phyloP scores from a whole-genome alignment of 2,113 vertebrate species.

The Tringa solitaria region DNA sequence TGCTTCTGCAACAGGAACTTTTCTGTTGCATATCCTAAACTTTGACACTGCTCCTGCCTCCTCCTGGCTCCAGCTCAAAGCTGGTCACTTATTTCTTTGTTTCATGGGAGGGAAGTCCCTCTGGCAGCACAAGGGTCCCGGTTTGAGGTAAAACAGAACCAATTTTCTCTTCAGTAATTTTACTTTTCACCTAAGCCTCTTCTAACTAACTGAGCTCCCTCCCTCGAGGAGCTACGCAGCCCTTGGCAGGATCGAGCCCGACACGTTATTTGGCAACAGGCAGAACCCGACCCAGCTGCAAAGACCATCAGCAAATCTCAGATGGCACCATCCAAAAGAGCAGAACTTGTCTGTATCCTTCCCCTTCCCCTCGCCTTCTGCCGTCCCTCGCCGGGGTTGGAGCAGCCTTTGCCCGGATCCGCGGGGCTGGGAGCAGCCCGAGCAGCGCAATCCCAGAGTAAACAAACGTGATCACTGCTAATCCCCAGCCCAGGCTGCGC shows the following conservation, averaged over 20 bases:
- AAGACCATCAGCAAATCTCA: background rate
- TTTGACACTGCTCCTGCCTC: background rate
- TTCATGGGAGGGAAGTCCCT: background rate
- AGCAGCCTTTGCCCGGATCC: background rate
- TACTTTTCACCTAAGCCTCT: background rate
- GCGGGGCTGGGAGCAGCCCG: background rate
- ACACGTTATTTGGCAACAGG: fast-evolving
- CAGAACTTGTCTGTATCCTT: fast-evolving
- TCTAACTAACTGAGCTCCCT: background rate
- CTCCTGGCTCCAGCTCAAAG: background rate
- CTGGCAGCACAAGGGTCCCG: background rate
- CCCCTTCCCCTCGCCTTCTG: fast-evolving
- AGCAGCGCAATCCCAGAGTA: background rate
- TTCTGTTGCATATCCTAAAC: background rate
- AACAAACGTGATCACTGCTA: background rate
- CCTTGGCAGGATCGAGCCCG: background rate
- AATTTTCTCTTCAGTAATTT: background rate
- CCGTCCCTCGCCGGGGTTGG: background rate
- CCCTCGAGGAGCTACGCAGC: background rate
- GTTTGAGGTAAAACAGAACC: background rate
- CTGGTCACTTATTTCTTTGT: background rate
- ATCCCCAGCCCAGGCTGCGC: background rate
- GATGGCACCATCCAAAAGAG: background rate
- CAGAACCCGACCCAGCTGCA: background rate
- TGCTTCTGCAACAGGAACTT: background rate